Conservation (phyloP, 2,888 invertebrate species). For the Drosophila subquinaria region DNA sequence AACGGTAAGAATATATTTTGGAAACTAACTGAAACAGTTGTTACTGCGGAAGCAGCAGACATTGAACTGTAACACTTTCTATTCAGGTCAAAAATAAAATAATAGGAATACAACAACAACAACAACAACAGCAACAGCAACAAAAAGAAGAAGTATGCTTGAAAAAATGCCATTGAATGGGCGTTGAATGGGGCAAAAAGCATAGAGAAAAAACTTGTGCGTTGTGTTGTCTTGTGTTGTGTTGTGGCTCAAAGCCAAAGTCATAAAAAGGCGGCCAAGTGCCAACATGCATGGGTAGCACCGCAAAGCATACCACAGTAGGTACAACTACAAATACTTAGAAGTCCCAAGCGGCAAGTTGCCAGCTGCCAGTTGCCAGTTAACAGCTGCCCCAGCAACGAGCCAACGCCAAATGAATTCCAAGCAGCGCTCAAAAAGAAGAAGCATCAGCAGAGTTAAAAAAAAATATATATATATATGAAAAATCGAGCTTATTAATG, state of each 20-base stretch:
- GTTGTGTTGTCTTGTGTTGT: conserved; percentile 31
- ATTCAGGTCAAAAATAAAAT: conserved; percentile 69
- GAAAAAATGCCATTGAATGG: conserved; percentile 74
- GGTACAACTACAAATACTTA: conserved; percentile 16
- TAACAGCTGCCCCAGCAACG: conserved; percentile 20
- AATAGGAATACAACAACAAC: conserved; percentile 20
- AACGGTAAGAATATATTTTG: conserved; percentile 10
- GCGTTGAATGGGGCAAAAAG: conserved; percentile 59
- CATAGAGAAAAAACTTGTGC: conserved; percentile 54
- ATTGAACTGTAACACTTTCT: conserved; percentile 83
- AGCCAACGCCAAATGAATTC: conserved; percentile 49
- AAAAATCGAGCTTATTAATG: conserved; percentile 72
- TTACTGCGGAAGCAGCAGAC: conserved; percentile 62
- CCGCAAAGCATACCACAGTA: conserved; percentile 55
- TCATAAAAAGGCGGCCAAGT: conserved; percentile 75
- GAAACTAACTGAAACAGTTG: not conserved
- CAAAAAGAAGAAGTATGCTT: conserved; percentile 38
- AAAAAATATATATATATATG: conserved; percentile 2
- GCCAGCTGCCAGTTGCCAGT: conserved; percentile 35
- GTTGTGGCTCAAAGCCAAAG: conserved; percentile 53
- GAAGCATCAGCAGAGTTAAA: conserved; percentile 29
- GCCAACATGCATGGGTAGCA: conserved; percentile 72
- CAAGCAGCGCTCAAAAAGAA: conserved; percentile 32
- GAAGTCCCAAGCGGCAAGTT: conserved; percentile 41
- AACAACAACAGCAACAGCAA: not conserved